Evolutionary conservation across 2,113 vertebrate species (phyloP), one percentile per base, ranked within the genome.

Genomic region (Paralichthys olivaceus): DNA sequence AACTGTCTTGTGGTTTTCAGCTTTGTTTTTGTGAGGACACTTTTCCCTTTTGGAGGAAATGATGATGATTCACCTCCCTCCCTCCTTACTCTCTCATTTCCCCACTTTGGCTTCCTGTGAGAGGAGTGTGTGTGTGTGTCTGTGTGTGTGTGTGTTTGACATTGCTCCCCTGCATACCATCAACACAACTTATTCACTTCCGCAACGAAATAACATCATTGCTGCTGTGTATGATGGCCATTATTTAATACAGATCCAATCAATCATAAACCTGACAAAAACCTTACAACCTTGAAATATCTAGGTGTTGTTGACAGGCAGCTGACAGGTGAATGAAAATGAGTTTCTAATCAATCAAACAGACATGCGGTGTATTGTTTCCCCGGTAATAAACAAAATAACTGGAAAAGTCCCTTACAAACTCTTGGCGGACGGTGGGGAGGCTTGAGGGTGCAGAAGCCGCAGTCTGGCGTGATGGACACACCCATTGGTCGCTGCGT

Each of bases 401-500:
- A 75, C 81, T 79, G 69, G 80, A 90, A 91, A 91, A 90, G 73
- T 90, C 89, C 90, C 83, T 73, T 56, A 69, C 69, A 76, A 66
- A 82, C 43, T 81, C 58, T 65, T 67, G 75, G 78, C 61, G 45
- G 20, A 64, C 34, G 62, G 81, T 62, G 56, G 60, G 81, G 84
- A 81, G 75, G 75, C 81, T 12, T 82, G 88, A 79, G 86, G 81
- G 79, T 81, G 80, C 78, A 78, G 60, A 90, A 92, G 91, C 92
- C 92, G 72, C 92, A 93, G 90, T 91, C 87, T 84, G 76, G 78
- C 43, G 3, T 72, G 69, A 77, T 47, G 61, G 83, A 88, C 90
- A 89, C 93, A 94, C 92, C 92, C 91, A 86, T 82, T 64, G 88
- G 87, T 85, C 28, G 81, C 74, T 83, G 90, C 93, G 86, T 82